Percentiles rank a stretch among this genome's conserved stretches.
These are phyloP conservation scores for Hyppa rectilinea DNA, from an alignment of 2,888 invertebrate species.

Conservation along the genomic window DNA sequence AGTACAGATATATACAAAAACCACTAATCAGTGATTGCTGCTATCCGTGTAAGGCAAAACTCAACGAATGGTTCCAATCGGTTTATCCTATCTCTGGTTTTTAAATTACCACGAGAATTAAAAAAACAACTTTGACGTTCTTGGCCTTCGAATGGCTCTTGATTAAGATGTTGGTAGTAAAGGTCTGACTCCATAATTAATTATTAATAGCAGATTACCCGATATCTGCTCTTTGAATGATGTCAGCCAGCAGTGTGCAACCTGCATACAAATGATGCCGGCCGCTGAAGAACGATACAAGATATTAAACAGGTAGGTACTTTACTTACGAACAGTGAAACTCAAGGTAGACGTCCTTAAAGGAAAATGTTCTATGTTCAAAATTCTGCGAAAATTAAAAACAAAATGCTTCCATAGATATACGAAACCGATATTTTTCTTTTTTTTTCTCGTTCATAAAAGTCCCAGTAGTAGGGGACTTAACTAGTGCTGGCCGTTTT, in stretches of 20 bases:
- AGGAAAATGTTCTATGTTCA: too few relatives aligned
- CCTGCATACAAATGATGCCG: slow-evolving; percentile 28
- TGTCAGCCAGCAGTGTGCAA: slow-evolving; percentile 15
- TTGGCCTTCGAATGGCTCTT: background rate
- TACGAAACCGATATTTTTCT: too few relatives aligned
- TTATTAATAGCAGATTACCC: slow-evolving; percentile 20
- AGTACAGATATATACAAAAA: too few relatives aligned
- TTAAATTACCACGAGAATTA: slow-evolving; percentile 35
- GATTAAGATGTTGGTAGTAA: slow-evolving; percentile 4
- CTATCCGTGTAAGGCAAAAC: slow-evolving; percentile 46
- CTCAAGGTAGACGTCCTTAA: too few relatives aligned
- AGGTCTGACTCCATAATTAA: background rate
- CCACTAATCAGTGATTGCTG: slow-evolving; percentile 40
- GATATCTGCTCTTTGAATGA: slow-evolving; percentile 12
- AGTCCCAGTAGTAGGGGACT: slow-evolving; percentile 33
- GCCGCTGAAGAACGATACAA: too few relatives aligned
- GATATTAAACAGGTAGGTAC: background rate
- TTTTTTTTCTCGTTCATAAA: background rate
- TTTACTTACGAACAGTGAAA: background rate
- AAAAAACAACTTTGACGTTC: background rate
- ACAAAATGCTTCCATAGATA: too few relatives aligned
- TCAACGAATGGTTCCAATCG: slow-evolving; percentile 30
- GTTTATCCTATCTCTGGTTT: slow-evolving; percentile 44
- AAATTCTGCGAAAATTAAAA: too few relatives aligned
- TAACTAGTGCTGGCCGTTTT: slow-evolving; percentile 52